Evolutionary conservation across 2,797 vertebrate genomes (phyloP).

Genomic region (Hapalemur alaotrensis): DNA sequence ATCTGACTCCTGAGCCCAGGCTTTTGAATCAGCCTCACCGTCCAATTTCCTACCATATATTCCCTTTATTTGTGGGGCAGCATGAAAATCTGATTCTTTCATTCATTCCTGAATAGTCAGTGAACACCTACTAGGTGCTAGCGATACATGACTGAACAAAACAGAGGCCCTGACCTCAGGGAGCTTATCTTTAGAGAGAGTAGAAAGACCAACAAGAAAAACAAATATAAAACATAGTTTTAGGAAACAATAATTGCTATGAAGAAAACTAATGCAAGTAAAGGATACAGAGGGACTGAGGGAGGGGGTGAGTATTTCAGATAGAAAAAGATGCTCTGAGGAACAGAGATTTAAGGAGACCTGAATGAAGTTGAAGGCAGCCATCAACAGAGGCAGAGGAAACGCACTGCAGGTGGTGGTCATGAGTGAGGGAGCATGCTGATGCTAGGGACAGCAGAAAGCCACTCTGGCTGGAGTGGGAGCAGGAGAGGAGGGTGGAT

Average conservation of each 20-base stretch:
- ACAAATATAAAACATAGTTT: background rate
- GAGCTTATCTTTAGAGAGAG: background rate
- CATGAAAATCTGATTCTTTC: background rate
- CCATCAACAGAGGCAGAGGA: background rate
- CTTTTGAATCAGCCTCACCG: background rate
- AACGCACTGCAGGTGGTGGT: background rate
- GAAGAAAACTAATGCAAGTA: background rate
- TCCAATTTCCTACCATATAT: background rate
- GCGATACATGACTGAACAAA: background rate
- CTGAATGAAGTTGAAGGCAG: background rate
- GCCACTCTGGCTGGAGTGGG: background rate
- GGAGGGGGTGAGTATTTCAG: background rate
- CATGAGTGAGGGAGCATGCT: accelerated
- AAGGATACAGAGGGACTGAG: background rate
- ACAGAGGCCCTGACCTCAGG: background rate
- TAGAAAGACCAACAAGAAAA: background rate
- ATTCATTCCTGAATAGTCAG: background rate
- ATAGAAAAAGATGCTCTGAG: background rate
- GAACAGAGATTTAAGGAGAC: background rate
- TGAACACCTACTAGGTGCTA: background rate
- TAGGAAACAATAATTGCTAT: background rate
- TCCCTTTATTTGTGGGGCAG: background rate
- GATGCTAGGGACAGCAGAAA: background rate
- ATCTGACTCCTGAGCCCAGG: background rate
- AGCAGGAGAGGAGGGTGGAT: accelerated